Base-by-base conservation (phyloP, 2,797 vertebrate genomes). In the Bryconaethiops microstoma region DNA sequence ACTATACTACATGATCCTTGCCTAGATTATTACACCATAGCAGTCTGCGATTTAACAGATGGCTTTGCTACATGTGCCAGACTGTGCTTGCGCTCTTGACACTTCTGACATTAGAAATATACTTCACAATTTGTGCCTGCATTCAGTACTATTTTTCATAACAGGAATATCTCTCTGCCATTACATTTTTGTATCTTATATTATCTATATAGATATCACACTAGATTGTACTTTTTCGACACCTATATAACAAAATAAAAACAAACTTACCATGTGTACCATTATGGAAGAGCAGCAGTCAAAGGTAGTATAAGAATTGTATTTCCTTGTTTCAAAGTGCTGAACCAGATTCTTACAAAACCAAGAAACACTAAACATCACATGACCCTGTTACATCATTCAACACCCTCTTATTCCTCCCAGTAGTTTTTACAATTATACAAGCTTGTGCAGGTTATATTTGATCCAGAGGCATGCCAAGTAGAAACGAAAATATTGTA, bases 241-340 rank as follows among this genome's bases (percentile, higher is more conserved):
- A 63, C 13, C 16, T 35, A 4, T 63, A 4, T 23, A 4, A 23
- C 3, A 23, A 63, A 63, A 63, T 10, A 12, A 29, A 63, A 14
- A 13, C 12, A 16, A 1, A 16, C 2, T 60, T 21, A 60, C 12
- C 2, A 21, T 10, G 54, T 8, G 23, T 59, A 29, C 59, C 12
- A 13, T 62, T 62, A 64, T 1, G 70, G 39, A 84, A 81, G 2
- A 5, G 70, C 64, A 7, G 71, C 10, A 82, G 72, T 40, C 42
- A 59, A 72, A 68, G 29, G 19, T 84, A 81, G 76, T 81, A 39
- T 77, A 84, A 83, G 57, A 23, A 60, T 35, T 75, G 8, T 3
- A 75, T 42, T 78, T 75, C n/a, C 55, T 67, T 60, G 16, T 23
- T 68, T 4, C 16, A 59, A 68, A 55, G 40, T 29, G 52, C 23